Conservation (phyloP, 35 echinoderm and acorn worm genomes). For the Lytechinus pictus region DNA sequence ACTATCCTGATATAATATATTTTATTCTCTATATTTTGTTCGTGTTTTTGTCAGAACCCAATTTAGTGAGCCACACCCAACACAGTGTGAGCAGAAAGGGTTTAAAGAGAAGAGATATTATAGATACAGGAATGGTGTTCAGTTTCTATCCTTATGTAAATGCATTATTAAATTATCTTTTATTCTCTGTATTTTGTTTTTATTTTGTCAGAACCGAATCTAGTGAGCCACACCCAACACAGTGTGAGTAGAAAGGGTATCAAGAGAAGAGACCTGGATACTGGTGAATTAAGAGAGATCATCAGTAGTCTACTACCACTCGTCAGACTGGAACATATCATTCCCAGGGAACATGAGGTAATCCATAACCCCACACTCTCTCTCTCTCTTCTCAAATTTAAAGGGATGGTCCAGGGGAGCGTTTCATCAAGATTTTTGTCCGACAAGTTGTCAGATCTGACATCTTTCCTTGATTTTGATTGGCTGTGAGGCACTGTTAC, state of each 20-base stretch:
- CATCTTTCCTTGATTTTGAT: no score
- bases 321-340: conserved; percentile 91
- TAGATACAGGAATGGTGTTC: no score
- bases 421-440: no score
- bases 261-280: conserved; percentile 92
- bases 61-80: conserved; percentile 93
- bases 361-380: background rate
- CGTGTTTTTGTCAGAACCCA: conserved; percentile 71
- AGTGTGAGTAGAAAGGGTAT: conserved; percentile 95
- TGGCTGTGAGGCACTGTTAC: no score
- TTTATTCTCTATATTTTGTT: background rate
- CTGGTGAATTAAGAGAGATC: conserved; percentile 85
- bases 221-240: conserved; percentile 96
- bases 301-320: conserved; percentile 91
- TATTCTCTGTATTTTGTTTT: background rate
- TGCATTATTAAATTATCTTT: background rate
- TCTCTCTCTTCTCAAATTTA: background rate
- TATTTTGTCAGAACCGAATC: conserved; percentile 78
- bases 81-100: conserved; percentile 95
- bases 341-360: conserved; percentile 72
- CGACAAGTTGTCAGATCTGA: no score
- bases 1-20: background rate
- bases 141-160: background rate
- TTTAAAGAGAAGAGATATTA: conserved; percentile 93
- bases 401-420: no score